Percentiles rank a stretch among this genome's conserved stretches.
Evolutionary conservation across 2,888 invertebrate species (phyloP).

Genomic region (Drosophila sordidula): DNA sequence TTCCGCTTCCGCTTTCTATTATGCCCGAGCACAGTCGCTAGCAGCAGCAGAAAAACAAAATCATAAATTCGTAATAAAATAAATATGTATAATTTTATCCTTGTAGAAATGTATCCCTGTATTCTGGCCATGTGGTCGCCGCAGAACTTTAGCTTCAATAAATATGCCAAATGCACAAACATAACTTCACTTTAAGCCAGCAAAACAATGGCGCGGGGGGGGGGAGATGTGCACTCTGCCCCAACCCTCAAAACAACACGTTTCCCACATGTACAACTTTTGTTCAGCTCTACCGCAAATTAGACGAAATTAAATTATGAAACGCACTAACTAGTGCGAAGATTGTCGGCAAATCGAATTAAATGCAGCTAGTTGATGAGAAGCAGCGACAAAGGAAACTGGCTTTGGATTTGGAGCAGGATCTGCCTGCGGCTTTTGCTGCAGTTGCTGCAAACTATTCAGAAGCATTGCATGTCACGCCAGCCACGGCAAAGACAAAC

Average conservation of each 20-base stretch:
- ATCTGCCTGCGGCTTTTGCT: slow-evolving; percentile 6
- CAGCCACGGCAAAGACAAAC: slow-evolving; percentile 54
- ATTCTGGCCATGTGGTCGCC: slow-evolving; percentile 45
- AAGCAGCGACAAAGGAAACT: slow-evolving; percentile 13
- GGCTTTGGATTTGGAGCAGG: not conserved
- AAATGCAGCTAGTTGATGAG: slow-evolving; percentile 66
- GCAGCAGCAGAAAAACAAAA: slow-evolving; percentile 73
- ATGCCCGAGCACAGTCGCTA: slow-evolving; percentile 37
- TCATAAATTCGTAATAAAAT: slow-evolving; percentile 81
- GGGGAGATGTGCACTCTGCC: too few relatives aligned
- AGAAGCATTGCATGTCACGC: slow-evolving; percentile 47
- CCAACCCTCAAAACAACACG: not conserved
- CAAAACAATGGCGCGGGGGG: slow-evolving; percentile 31
- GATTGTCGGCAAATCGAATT: slow-evolving; percentile 70
- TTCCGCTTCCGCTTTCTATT: slow-evolving; percentile 77
- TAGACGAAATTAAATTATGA: slow-evolving; percentile 69
- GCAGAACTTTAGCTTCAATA: slow-evolving; percentile 55
- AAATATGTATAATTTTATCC: slow-evolving; percentile 74
- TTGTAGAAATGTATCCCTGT: slow-evolving; percentile 32
- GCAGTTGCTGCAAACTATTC: slow-evolving; percentile 40
- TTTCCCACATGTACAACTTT: slow-evolving; percentile 27
- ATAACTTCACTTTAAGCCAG: slow-evolving; percentile 66
- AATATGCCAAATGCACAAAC: slow-evolving; percentile 62
- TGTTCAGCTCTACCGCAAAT: slow-evolving; percentile 38
- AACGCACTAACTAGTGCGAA: slow-evolving; percentile 64